A percentile compares a stretch with the other conserved stretches of the same genome.
Conservation (phyloP, 1,140 invertebrate genomes). For the Polypedilum vanderplanki region DNA sequence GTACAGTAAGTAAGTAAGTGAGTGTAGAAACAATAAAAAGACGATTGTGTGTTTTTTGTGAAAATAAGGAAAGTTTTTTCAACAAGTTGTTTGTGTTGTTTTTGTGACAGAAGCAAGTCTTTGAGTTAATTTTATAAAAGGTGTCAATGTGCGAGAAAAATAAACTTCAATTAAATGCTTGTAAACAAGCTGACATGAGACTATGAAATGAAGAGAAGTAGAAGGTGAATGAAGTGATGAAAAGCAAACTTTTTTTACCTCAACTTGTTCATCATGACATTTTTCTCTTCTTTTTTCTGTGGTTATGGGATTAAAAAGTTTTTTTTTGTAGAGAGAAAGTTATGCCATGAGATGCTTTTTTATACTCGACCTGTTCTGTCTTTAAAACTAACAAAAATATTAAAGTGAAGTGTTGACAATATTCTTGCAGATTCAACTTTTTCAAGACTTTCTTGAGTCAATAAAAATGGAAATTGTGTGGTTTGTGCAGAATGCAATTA, state of each 20-base stretch:
- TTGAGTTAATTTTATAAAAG: not conserved
- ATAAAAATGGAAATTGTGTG: not conserved
- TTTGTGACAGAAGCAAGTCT: not conserved
- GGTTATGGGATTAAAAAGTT: not conserved
- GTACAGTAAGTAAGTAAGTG: not conserved
- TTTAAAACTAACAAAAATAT: constrained; percentile 65
- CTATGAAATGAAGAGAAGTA: not conserved
- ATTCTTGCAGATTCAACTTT: constrained; percentile 72
- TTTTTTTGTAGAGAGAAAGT: constrained; percentile 34
- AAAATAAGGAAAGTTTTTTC: not conserved
- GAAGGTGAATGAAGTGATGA: not conserved
- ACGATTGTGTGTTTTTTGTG: not conserved
- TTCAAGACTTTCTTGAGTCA: constrained; percentile 60
- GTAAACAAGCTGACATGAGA: not conserved
- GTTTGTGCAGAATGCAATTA: not conserved
- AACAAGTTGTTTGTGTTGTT: not conserved
- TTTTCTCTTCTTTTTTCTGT: not conserved
- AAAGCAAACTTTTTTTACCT: not conserved
- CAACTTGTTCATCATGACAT: not conserved
- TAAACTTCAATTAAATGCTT: not conserved
- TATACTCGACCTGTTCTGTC: constrained; percentile 69
- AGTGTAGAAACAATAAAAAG: not conserved
- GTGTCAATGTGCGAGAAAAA: too few relatives aligned
- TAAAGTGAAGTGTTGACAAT: constrained; percentile 81
- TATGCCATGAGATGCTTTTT: constrained; percentile 43